Base-by-base conservation (phyloP, 2,113 vertebrate species). In the Prietella phreatophila region DNA sequence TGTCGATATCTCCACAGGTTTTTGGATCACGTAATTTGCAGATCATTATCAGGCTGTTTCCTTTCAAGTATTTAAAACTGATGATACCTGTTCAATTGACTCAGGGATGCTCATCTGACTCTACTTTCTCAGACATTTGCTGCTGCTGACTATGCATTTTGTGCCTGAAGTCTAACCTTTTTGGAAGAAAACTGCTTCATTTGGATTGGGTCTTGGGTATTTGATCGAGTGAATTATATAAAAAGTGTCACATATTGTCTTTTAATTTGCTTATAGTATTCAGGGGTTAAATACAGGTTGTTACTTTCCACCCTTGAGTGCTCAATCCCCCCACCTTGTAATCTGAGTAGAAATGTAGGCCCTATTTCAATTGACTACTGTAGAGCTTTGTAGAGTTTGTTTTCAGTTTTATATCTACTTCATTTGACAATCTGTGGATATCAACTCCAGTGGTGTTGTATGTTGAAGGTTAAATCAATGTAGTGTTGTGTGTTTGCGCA, bases 401-500 rank as follows among this genome's bases (percentile, higher is more conserved):
- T 36, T 25, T 50, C 14, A n/a, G 9, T 58, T 53, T 53, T 39
- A 25, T 69, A 17, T 65, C 7, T 80, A 9, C 39, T 56, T 81
- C 8, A 67, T 53, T 25, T 69, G 61, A 86, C 60, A 56, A 78
- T 30, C n/a, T 22, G 53, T 60, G 80, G 36, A 55, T 78, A 11
- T 25, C 42, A 7, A 36, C 50, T 42, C 53, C 42, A 39, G 2
- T 39, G 65, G 47, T 20, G 50, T 1, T 56, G 79, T 71, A 87
- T 60, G 33, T 50, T 55, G 58, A 39, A 22, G 39, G 60, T 58
- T 14, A 33, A 27, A 50, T 71, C 78, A 53, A 19, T 75, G 55
- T 87, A 60, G 42, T 30, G 33, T 47, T 42, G 39, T 71, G 53
- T 90, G 90, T 91, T 87, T 90, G 91, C 88, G 92, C 91, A 60